A percentile compares a stretch with the other conserved stretches of the same genome.
Conservation (phyloP, 2,888 invertebrate genomes). For the Drosophila seclusa region DNA sequence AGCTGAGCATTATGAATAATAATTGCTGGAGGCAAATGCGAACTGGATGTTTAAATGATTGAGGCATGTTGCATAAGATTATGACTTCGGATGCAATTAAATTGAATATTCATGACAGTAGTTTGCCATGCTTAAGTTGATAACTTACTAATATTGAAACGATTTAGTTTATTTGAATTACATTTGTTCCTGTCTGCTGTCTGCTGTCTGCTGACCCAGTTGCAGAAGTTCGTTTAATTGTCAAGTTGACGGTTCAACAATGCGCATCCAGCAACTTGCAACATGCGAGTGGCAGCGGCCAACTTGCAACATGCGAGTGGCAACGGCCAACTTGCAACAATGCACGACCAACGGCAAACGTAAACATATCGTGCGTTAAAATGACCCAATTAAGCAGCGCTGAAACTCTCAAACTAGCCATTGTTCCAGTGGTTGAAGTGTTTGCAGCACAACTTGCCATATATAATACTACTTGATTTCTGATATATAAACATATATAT, state of each 20-base stretch:
- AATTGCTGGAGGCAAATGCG: neutral
- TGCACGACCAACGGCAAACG: conserved; percentile 13
- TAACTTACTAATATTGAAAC: neutral
- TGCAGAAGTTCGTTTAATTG: conserved; percentile 34
- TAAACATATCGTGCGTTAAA: conserved; percentile 25
- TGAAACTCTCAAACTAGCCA: neutral
- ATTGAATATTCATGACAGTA: neutral
- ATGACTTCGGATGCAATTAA: neutral
- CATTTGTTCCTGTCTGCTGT: neutral
- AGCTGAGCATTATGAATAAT: neutral
- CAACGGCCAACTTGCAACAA: conserved; percentile 19
- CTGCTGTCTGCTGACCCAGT: neutral
- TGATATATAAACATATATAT: neutral
- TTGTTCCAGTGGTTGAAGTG: neutral
- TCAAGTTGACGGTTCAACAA: conserved; percentile 41
- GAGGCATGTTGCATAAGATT: neutral
- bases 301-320: neutral
- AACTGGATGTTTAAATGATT: neutral
- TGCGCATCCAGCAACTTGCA: conserved; percentile 27
- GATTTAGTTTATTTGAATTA: neutral
- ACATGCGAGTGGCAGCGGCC: neutral
- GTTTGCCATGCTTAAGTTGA: neutral
- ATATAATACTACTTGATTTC: neutral
- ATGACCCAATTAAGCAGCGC: conserved; percentile 45
- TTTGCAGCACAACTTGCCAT: neutral